Conservation (phyloP, 2,797 vertebrate genomes). For the Poeciliopsis gracilis region DNA sequence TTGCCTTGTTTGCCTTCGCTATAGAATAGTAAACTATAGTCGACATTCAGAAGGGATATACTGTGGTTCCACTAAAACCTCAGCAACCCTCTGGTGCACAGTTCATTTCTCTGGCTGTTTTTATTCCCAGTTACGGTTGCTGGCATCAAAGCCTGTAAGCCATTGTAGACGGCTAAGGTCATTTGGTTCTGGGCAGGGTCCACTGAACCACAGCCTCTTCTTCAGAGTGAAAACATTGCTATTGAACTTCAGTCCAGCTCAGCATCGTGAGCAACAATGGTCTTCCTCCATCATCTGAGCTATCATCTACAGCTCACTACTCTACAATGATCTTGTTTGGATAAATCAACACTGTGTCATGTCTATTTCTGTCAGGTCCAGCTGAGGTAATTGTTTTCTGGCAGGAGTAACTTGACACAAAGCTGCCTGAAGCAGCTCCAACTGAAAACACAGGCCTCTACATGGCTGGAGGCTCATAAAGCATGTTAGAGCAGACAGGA, state of each 20-base stretch:
- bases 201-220: conserved; percentile 68
- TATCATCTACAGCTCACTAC: conserved; percentile 64
- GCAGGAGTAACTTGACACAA: conserved; percentile 64
- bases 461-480: conserved; percentile 44
- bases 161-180: conserved; percentile 79
- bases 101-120: conserved; percentile 76
- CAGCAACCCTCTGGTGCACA: conserved; percentile 81
- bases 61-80: conserved; percentile 72
- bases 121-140: conserved; percentile 84
- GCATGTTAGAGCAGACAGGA: conserved; percentile 33
- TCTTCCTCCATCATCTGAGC: conserved; percentile 54
- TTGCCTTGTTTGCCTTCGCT: conserved; percentile 68
- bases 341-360: conserved; percentile 65
- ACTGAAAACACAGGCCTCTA: conserved; percentile 56
- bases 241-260: conserved; percentile 69
- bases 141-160: conserved; percentile 66
- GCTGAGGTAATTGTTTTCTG: conserved; percentile 65
- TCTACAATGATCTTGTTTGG: conserved; percentile 64
- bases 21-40: conserved; percentile 79
- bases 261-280: conserved; percentile 48
- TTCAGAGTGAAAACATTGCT: conserved; percentile 72
- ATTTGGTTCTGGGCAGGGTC: conserved; percentile 78
- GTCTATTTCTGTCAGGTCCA: conserved; percentile 70
- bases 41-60: conserved; percentile 82
- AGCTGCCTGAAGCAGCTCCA: conserved; percentile 49